These are phyloP conservation scores for Ophthalmolycus amberensis DNA, from an alignment of 2,113 vertebrate species.

Conservation along the genomic window DNA sequence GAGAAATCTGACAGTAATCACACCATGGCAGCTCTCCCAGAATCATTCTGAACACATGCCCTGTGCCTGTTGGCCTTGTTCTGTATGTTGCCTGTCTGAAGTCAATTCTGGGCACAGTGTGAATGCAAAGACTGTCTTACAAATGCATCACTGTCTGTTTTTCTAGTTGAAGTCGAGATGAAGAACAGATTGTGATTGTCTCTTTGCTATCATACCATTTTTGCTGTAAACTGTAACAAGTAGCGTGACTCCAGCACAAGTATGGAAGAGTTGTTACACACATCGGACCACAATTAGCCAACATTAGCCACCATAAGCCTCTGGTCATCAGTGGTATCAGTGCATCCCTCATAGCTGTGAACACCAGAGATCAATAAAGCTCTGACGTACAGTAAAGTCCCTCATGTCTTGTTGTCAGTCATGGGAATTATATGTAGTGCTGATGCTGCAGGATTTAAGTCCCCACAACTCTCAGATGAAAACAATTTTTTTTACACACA, in stretches of 20 bases:
- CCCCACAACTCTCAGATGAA: background rate
- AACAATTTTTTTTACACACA: no score
- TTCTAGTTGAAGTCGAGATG: background rate
- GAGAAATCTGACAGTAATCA: constrained; percentile 60
- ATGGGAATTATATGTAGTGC: background rate
- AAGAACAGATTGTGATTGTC: background rate
- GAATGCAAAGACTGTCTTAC: background rate
- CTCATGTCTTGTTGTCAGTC: background rate
- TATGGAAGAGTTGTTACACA: background rate
- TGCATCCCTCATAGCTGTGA: background rate
- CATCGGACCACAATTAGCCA: background rate
- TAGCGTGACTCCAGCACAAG: background rate
- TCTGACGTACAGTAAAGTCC: background rate
- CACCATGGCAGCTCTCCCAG: constrained; percentile 48
- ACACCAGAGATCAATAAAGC: background rate
- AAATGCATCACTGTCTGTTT: background rate
- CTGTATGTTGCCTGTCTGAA: constrained; percentile 8
- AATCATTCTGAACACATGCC: constrained; percentile 65
- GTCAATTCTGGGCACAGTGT: background rate
- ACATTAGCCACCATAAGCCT: background rate
- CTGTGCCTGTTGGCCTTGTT: background rate
- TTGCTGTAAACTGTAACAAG: background rate
- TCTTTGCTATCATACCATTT: background rate
- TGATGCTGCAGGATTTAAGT: background rate
- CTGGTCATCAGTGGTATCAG: background rate